phyloP scores from a whole-genome alignment of 2,888 invertebrate genomes.

The Trissoscelio sp. region DNA sequence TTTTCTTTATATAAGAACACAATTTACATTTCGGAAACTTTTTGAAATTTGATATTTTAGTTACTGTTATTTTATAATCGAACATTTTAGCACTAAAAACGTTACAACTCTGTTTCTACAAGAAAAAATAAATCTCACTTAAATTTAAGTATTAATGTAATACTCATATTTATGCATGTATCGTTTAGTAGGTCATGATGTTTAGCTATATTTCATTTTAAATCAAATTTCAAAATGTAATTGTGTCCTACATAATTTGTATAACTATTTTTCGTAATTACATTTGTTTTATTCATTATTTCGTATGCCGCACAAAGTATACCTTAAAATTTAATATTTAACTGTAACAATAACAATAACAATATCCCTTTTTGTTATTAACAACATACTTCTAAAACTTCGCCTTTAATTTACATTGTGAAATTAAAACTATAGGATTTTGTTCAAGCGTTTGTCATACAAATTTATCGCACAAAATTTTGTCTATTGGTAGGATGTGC shows the following conservation, averaged over 20 bases:
- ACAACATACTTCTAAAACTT: slow-evolving; percentile 73
- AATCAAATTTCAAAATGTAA: slow-evolving; percentile 63
- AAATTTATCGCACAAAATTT: too few species aligned
- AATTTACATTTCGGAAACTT: slow-evolving; percentile 56
- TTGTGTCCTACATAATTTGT: slow-evolving; percentile 54
- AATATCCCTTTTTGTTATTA: slow-evolving; percentile 76
- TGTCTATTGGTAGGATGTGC: too few species aligned
- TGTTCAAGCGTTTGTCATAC: too few species aligned
- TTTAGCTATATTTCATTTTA: slow-evolving; percentile 36
- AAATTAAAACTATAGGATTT: too few species aligned
- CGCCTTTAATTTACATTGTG: neutral
- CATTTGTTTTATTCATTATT: slow-evolving; percentile 23
- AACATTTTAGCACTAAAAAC: slow-evolving; percentile 44
- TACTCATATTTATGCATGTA: slow-evolving; percentile 44
- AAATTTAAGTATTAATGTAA: slow-evolving; percentile 66
- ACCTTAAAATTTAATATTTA: slow-evolving; percentile 67
- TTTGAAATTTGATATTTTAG: slow-evolving; percentile 49
- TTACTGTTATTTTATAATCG: slow-evolving; percentile 28
- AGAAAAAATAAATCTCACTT: slow-evolving; percentile 52
- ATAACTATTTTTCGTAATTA: slow-evolving; percentile 39
- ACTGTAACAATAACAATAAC: slow-evolving; percentile 81
- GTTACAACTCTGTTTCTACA: slow-evolving; percentile 36
- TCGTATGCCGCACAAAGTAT: slow-evolving; percentile 31
- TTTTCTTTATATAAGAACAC: slow-evolving; percentile 51
- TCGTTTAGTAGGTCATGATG: slow-evolving; percentile 24